Conservation (phyloP, 2,113 vertebrate genomes). For the Ascaphus truei region DNA sequence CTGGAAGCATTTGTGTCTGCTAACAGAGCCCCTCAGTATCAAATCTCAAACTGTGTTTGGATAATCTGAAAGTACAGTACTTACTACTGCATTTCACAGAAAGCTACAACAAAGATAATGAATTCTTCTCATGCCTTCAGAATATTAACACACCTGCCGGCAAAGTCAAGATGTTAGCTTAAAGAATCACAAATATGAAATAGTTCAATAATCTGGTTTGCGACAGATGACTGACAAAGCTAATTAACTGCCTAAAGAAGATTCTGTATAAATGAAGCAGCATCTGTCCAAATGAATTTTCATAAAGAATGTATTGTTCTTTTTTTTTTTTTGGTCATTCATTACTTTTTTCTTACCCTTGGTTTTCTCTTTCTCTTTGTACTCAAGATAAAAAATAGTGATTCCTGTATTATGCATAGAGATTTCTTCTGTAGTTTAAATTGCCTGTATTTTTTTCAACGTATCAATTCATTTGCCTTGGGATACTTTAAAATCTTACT, state of each 20-base stretch:
- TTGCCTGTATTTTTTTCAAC: no score
- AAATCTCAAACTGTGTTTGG: slow-evolving; percentile 41
- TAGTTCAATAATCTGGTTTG: slow-evolving; percentile 54
- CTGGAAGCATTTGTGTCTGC: slow-evolving; percentile 44
- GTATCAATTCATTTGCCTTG: no score
- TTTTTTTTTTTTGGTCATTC: slow-evolving; percentile 29
- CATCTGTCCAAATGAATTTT: slow-evolving; percentile 48
- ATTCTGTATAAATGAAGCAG: slow-evolving; percentile 48
- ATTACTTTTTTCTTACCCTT: not conserved
- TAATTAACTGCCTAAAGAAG: slow-evolving; percentile 57
- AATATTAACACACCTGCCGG: slow-evolving; percentile 58
- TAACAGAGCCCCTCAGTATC: slow-evolving; percentile 52
- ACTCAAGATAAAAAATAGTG: no score
- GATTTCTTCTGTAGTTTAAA: no score
- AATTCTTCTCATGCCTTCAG: slow-evolving; percentile 56
- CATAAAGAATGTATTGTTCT: slow-evolving; percentile 39
- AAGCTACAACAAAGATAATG: slow-evolving; percentile 55
- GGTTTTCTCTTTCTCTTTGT: no score
- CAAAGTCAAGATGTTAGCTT: slow-evolving; percentile 56
- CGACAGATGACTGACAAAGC: slow-evolving; percentile 57
- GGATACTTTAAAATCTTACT: no score
- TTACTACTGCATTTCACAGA: slow-evolving; percentile 45
- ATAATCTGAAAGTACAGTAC: slow-evolving; percentile 48
- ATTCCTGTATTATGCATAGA: no score
- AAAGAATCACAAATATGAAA: slow-evolving; percentile 56